These are phyloP conservation scores for Campoplex nolae DNA, from an alignment of 2,888 invertebrate species.

Conservation along the genomic window DNA sequence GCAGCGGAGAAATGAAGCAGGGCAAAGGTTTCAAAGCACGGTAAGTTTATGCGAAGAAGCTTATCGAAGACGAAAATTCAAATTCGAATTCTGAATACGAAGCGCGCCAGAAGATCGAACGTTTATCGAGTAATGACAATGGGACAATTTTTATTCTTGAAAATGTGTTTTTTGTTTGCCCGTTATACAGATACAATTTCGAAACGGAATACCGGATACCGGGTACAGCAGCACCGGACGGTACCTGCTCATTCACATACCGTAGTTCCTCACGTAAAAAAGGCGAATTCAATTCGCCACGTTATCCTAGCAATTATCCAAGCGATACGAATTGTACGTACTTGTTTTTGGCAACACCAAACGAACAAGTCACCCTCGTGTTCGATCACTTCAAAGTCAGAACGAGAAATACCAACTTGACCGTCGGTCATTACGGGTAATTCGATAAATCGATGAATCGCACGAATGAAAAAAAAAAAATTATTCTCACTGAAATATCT, in stretches of 20 bases:
- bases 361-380: slow-evolving; percentile 95
- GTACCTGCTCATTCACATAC: slow-evolving; percentile 96
- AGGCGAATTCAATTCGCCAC: slow-evolving; percentile 97
- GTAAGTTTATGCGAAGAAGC: slow-evolving; percentile 80
- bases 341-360: slow-evolving; percentile 93
- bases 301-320: slow-evolving; percentile 98
- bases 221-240: slow-evolving; percentile 96
- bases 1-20: slow-evolving; percentile 93
- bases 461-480: background rate
- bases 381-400: slow-evolving; percentile 97
- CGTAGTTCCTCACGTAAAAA: slow-evolving; percentile 93
- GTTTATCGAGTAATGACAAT: background rate
- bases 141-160: slow-evolving; percentile 30
- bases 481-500: background rate
- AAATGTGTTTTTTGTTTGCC: background rate
- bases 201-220: slow-evolving; percentile 95
- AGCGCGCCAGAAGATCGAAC: background rate
- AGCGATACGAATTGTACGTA: slow-evolving; percentile 97
- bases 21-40: slow-evolving; percentile 96
- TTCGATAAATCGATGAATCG: slow-evolving; percentile 64
- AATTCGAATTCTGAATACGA: background rate
- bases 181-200: slow-evolving; percentile 83
- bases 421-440: slow-evolving; percentile 91
- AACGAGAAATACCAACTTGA: slow-evolving; percentile 92
- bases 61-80: too few relatives aligned